A percentile compares a stretch with the other conserved stretches of the same genome.
Conservation (phyloP, 2,113 vertebrate genomes). For the Oriolus oriolus region DNA sequence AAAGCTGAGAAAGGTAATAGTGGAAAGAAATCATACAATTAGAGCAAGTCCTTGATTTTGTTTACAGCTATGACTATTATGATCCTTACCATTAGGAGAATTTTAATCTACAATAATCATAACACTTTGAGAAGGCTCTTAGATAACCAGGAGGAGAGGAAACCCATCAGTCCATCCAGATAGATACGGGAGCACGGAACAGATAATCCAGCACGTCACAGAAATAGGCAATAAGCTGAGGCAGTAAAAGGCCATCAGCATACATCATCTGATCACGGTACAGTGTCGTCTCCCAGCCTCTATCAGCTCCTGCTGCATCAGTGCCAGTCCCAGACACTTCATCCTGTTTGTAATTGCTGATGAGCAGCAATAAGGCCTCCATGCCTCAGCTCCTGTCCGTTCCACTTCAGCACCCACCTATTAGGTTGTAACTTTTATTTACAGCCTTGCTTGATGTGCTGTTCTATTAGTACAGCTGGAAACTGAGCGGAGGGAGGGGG, state of each 20-base stretch:
- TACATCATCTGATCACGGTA: constrained; percentile 65
- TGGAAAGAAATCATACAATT: background rate
- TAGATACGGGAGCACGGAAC: constrained; percentile 37
- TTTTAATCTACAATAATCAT: constrained; percentile 39
- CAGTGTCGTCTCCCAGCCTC: constrained; percentile 54
- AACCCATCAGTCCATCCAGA: constrained; percentile 32
- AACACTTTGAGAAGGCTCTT: constrained; percentile 18
- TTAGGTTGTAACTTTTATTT: constrained; percentile 83
- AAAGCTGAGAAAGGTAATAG: background rate
- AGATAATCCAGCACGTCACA: constrained; percentile 61
- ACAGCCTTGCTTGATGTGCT: constrained; percentile 72
- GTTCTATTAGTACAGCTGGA: constrained; percentile 73
- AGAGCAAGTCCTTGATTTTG: background rate
- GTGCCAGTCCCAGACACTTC: constrained; percentile 65
- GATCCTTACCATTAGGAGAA: background rate
- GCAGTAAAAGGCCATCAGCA: constrained; percentile 70
- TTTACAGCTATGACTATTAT: background rate
- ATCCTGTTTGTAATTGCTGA: constrained; percentile 82
- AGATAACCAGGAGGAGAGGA: background rate
- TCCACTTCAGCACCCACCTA: constrained; percentile 71
- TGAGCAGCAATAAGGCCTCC: constrained; percentile 77
- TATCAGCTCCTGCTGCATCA: constrained; percentile 61
- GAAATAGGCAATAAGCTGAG: constrained; percentile 64
- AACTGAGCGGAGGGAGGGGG: constrained; percentile 20
- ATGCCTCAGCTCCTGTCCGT: constrained; percentile 69